phyloP scores from a whole-genome alignment of 2,888 invertebrate species.

The Volucella bombylans region DNA sequence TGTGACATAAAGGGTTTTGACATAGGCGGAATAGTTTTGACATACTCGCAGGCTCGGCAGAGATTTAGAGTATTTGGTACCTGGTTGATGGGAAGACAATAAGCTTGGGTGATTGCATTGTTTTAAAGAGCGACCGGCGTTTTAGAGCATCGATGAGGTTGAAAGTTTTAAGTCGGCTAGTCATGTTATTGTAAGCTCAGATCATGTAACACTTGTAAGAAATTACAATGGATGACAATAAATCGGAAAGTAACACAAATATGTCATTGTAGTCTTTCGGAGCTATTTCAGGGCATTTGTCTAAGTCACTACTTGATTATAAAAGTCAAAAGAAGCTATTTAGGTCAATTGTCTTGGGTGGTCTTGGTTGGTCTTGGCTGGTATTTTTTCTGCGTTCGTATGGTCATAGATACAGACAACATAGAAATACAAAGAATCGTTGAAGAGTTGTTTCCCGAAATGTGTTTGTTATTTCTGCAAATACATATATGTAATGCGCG shows the following conservation, averaged over 20 bases:
- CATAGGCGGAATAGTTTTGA: slow-evolving; percentile 22
- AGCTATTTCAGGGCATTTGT: slow-evolving; percentile 1
- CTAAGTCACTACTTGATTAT: background rate
- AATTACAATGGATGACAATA: slow-evolving; percentile 31
- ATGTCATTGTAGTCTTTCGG: background rate
- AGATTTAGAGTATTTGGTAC: background rate
- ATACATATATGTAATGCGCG: too few species aligned
- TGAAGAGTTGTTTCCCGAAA: too few species aligned
- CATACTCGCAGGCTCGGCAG: background rate
- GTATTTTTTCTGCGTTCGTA: too few species aligned
- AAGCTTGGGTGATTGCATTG: slow-evolving; percentile 1
- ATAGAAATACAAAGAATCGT: too few species aligned
- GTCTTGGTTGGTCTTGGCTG: too few species aligned
- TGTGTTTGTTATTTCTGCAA: too few species aligned
- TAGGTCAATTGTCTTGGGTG: background rate
- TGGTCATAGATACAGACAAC: too few species aligned
- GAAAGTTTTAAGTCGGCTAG: background rate
- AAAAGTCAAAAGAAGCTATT: background rate
- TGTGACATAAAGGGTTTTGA: slow-evolving; percentile 55
- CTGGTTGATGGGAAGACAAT: slow-evolving; percentile 17
- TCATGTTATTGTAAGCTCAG: slow-evolving; percentile 3
- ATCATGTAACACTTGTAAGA: slow-evolving; percentile 12
- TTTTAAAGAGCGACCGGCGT: background rate
- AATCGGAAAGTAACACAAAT: slow-evolving; percentile 2
- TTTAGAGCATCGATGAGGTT: background rate